phyloP scores from a whole-genome alignment of 2,113 vertebrate genomes.

The Harpagus bidentatus region DNA sequence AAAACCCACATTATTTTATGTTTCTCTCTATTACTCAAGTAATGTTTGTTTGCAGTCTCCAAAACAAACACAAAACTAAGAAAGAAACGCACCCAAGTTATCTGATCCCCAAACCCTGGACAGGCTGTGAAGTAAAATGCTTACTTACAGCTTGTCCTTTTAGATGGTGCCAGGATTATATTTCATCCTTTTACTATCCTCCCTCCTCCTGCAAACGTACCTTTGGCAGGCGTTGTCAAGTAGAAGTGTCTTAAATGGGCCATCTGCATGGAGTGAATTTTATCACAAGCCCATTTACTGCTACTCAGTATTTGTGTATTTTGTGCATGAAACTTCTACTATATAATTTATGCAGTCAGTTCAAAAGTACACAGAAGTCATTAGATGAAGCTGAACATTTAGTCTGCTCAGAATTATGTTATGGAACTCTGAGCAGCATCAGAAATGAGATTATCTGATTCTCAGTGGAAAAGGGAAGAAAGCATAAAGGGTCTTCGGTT shows the following conservation, averaged over 20 bases:
- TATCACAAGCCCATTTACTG: constrained; percentile 17
- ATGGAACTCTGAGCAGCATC: not conserved
- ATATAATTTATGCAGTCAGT: constrained; percentile 32
- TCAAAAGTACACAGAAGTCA: constrained; percentile 33
- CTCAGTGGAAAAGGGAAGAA: not conserved
- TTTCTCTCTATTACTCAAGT: not conserved
- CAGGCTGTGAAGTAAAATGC: not conserved
- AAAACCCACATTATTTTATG: not conserved
- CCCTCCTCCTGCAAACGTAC: not conserved
- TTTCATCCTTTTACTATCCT: not conserved
- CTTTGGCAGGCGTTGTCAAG: constrained; percentile 7
- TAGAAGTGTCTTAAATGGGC: not conserved
- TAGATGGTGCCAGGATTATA: not conserved
- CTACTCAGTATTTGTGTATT: constrained; percentile 15
- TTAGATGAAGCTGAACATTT: constrained; percentile 30
- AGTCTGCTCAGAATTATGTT: not conserved
- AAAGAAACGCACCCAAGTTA: not conserved
- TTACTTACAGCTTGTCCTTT: not conserved
- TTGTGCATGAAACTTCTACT: constrained; percentile 11
- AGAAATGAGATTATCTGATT: constrained; percentile 16
- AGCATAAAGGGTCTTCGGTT: not conserved
- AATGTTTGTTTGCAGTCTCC: not conserved
- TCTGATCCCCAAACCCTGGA: not conserved
- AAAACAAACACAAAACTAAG: not conserved
- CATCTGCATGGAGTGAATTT: constrained; percentile 7